These are phyloP conservation scores for Ciconia nigra DNA, from an alignment of 2,797 vertebrate genomes.

Conservation along the genomic window DNA sequence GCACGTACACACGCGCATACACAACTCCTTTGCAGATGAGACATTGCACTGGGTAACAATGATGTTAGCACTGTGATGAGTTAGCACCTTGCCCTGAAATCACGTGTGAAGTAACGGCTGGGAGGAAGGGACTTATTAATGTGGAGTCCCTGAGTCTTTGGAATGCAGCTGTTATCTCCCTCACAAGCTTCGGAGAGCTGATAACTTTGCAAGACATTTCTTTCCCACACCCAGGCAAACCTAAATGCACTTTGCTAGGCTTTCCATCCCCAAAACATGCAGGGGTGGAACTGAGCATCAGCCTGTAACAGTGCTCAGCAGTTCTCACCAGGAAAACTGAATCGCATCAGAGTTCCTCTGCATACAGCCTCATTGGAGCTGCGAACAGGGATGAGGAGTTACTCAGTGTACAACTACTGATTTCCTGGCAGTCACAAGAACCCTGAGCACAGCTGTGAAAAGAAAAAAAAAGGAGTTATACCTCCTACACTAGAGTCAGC, in stretches of 20 bases:
- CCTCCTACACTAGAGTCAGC: neutral
- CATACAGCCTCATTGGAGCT: neutral
- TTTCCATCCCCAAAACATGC: neutral
- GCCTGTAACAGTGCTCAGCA: neutral
- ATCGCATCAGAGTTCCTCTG: neutral
- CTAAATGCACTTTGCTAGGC: neutral
- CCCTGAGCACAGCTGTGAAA: neutral
- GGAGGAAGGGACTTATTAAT: neutral
- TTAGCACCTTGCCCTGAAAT: neutral
- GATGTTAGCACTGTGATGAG: neutral
- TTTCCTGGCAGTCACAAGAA: neutral
- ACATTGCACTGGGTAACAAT: neutral
- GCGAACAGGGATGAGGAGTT: neutral
- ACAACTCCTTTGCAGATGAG: neutral
- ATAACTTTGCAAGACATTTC: neutral
- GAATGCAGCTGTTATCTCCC: constrained; percentile 42
- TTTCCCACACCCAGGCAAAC: neutral
- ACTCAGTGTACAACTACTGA: neutral
- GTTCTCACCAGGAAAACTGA: neutral
- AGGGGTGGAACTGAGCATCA: neutral
- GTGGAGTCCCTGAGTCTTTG: constrained; percentile 10
- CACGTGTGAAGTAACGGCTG: neutral
- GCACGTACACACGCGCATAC: accelerated
- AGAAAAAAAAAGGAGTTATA: neutral
- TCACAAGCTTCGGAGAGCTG: neutral